phyloP scores from a whole-genome alignment of 2,113 vertebrate species.

The Monarcha castaneiventris region DNA sequence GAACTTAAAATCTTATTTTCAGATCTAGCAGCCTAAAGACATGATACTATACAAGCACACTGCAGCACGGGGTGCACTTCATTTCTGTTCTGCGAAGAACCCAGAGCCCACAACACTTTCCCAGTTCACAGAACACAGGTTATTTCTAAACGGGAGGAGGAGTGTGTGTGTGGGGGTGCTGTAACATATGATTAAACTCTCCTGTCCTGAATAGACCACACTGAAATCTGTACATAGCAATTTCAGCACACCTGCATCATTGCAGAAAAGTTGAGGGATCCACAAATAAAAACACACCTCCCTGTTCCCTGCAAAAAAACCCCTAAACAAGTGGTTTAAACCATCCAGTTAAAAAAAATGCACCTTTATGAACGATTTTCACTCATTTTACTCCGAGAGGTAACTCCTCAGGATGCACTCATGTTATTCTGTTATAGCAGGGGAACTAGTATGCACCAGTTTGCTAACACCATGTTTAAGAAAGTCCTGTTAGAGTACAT shows the following conservation, averaged over 20 bases:
- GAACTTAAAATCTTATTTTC: not conserved
- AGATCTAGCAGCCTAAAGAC: not conserved
- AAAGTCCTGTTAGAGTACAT: not conserved
- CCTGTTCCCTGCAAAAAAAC: accelerated
- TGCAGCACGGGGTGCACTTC: not conserved
- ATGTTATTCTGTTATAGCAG: accelerated
- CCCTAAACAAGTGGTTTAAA: not conserved
- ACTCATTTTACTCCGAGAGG: not conserved
- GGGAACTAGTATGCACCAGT: too few species aligned
- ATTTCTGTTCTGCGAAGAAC: not conserved
- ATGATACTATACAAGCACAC: accelerated
- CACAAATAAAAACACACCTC: not conserved
- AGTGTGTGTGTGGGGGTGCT: not conserved
- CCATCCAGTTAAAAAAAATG: not conserved
- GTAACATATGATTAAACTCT: not conserved
- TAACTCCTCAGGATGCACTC: not conserved
- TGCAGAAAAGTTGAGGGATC: not conserved
- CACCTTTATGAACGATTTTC: not conserved
- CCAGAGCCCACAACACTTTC: not conserved
- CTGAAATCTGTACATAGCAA: not conserved
- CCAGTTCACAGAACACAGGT: not conserved
- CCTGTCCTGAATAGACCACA: not conserved
- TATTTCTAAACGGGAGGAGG: not conserved
- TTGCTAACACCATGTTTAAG: not conserved
- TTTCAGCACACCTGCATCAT: not conserved